Evolutionary conservation across 2,113 vertebrate species (phyloP).

Genomic region (Rhodinocichla rosea): DNA sequence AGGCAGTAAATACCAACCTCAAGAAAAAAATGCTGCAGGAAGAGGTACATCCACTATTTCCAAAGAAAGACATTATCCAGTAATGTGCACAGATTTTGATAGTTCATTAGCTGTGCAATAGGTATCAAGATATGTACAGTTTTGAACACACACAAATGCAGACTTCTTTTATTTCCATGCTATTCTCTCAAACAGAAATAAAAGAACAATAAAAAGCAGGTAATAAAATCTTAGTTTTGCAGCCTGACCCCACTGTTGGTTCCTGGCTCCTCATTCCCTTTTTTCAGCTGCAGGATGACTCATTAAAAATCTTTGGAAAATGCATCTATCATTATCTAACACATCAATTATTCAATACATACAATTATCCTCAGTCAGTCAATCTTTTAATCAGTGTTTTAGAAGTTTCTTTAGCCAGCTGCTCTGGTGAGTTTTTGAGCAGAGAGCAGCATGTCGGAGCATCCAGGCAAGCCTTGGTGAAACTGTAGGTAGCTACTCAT

Average conservation of each 20-base stretch:
- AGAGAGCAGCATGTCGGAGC: neutral
- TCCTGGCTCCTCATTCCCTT: neutral
- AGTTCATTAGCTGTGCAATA: neutral
- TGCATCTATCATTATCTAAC: neutral
- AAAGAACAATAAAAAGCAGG: neutral
- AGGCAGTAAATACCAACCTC: neutral
- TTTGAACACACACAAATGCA: neutral
- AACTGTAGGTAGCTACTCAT: neutral
- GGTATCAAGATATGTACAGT: neutral
- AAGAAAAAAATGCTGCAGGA: neutral
- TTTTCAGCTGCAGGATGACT: neutral
- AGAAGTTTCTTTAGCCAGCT: neutral
- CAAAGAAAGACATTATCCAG: neutral
- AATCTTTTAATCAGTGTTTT: neutral
- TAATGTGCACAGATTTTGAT: neutral
- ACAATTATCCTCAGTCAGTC: neutral
- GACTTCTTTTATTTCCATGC: neutral
- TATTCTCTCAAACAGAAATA: neutral
- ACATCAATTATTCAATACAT: neutral
- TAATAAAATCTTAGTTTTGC: neutral
- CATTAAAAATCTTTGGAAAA: neutral
- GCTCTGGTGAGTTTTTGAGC: neutral
- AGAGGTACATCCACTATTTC: neutral
- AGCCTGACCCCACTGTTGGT: neutral
- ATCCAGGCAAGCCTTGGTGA: neutral